These are phyloP conservation scores for Lamellibrachia satsuma DNA, from an alignment of 2,888 invertebrate genomes.

Conservation along the genomic window DNA sequence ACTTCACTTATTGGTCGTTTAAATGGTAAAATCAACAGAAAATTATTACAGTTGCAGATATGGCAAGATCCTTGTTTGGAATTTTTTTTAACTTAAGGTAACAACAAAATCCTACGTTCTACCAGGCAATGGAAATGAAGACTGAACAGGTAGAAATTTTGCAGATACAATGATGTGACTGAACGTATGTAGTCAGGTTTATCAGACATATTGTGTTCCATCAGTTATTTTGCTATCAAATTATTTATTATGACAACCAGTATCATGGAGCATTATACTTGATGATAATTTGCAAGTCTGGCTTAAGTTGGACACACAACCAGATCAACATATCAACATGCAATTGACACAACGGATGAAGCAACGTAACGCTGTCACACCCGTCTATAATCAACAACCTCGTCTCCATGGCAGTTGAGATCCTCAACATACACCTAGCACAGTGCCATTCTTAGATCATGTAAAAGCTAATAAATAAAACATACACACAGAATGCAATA, in stretches of 20 bases:
- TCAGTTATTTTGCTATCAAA: neutral
- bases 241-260: neutral
- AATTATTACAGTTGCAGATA: neutral
- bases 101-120: neutral
- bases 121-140: neutral
- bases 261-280: neutral
- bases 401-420: neutral
- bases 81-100: neutral
- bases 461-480: neutral
- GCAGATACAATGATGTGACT: neutral
- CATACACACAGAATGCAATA: neutral
- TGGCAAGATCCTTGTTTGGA: neutral
- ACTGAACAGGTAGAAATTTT: neutral
- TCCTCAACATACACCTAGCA: neutral
- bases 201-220: neutral
- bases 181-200: neutral
- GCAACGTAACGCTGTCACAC: neutral
- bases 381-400: neutral
- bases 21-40: neutral
- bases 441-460: neutral
- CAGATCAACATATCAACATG: neutral
- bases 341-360: neutral
- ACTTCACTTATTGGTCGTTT: neutral
- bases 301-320: neutral
- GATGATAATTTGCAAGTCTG: neutral